A percentile compares a stretch with the other conserved stretches of the same genome.
These are phyloP conservation scores for Halocynthia aurantium DNA, from an alignment of 23 tunicate genomes.

Conservation along the genomic window DNA sequence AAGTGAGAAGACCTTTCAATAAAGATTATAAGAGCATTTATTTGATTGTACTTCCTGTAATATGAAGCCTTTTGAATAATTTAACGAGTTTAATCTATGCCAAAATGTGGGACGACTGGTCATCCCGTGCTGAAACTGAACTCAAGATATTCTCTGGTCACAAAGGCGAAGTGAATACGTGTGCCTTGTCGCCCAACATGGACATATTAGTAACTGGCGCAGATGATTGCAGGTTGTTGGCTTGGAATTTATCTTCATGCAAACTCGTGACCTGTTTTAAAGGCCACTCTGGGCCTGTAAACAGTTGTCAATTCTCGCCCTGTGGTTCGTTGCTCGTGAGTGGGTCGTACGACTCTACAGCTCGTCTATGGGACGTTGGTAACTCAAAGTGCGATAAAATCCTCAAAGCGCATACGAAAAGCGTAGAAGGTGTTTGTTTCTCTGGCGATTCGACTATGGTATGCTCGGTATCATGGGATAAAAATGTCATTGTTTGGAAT, in stretches of 20 bases:
- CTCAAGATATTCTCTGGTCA: conserved; percentile 10
- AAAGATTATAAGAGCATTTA: too few relatives aligned
- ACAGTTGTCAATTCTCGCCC: conserved; percentile 57
- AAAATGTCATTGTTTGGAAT: conserved; percentile 61
- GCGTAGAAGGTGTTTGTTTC: conserved; percentile 67
- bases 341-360: conserved; percentile 69
- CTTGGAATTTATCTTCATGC: conserved; percentile 57
- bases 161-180: conserved; percentile 56
- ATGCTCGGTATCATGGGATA: conserved; percentile 85
- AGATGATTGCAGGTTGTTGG: conserved; percentile 50
- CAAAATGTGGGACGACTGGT: too few relatives aligned
- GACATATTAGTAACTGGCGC: conserved; percentile 71
- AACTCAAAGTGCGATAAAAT: not conserved
- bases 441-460: conserved; percentile 41
- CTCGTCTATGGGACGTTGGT: conserved; percentile 19
- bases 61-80: too few relatives aligned
- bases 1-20: too few relatives aligned
- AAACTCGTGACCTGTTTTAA: conserved; percentile 31
- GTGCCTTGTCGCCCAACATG: conserved; percentile 43
- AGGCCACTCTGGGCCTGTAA: conserved; percentile 80
- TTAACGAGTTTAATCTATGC: too few relatives aligned
- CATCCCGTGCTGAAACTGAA: not conserved
- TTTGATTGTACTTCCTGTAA: too few relatives aligned
- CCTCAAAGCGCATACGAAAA: conserved; percentile 49
- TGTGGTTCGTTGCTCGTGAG: conserved; percentile 54